Percentiles rank a stretch among this genome's conserved stretches.
phyloP scores from a whole-genome alignment of 2,113 vertebrate genomes.

The Addax nasomaculatus region DNA sequence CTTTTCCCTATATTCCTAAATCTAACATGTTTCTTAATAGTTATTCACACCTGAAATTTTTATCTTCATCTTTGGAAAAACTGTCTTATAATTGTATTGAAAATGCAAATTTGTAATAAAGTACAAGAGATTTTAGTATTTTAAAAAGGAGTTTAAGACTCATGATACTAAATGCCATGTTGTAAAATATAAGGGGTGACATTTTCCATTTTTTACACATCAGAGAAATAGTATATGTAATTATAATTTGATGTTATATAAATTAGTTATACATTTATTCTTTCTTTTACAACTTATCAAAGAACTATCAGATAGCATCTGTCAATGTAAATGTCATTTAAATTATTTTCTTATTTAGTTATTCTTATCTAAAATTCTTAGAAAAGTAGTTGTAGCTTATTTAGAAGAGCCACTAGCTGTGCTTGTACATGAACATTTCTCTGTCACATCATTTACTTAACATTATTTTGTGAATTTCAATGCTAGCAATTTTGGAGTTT shows the following conservation, averaged over 20 bases:
- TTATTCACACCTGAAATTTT: slow-evolving; percentile 17
- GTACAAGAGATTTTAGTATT: background rate
- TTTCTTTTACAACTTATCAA: slow-evolving; percentile 23
- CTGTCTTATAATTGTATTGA: background rate
- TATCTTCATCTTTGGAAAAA: slow-evolving; percentile 9
- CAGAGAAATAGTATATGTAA: background rate
- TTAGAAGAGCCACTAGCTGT: background rate
- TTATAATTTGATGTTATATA: slow-evolving; percentile 11
- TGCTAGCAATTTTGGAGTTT: slow-evolving; percentile 27
- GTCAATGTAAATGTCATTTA: slow-evolving; percentile 9
- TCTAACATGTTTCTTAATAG: background rate
- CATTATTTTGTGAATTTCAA: slow-evolving; percentile 2
- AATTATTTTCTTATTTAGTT: slow-evolving; percentile 36
- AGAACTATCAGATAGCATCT: background rate
- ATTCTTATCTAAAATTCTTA: slow-evolving; percentile 14
- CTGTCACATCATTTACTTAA: background rate
- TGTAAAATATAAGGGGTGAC: background rate
- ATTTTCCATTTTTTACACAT: slow-evolving; percentile 2
- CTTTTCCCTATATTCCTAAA: background rate
- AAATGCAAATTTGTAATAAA: slow-evolving; percentile 42
- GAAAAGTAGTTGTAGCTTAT: background rate
- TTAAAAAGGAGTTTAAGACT: slow-evolving; percentile 19
- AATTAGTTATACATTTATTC: slow-evolving; percentile 22
- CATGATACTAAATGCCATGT: background rate
- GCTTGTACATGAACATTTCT: background rate